Evolutionary conservation across 1,140 invertebrate genomes (phyloP).

Genomic region (Gryon sp.): DNA sequence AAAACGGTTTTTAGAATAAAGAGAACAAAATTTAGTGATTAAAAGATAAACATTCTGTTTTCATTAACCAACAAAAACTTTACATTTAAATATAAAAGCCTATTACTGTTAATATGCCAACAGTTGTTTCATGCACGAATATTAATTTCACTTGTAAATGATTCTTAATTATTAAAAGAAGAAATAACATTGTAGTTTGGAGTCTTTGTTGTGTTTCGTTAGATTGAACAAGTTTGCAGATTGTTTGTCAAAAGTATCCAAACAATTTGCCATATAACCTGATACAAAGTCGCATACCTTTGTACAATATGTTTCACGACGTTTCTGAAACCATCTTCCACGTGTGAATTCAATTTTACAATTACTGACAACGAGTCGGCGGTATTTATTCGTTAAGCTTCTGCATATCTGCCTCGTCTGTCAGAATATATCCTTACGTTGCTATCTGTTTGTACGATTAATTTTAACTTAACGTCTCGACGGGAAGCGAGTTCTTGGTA

Average conservation of each 20-base stretch:
- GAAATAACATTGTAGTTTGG: no score
- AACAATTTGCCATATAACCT: slow-evolving; percentile 32
- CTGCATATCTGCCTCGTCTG: slow-evolving; percentile 23
- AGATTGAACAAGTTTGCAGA: no score
- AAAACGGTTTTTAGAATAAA: no score
- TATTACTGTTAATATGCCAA: no score
- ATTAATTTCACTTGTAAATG: no score
- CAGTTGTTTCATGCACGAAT: no score
- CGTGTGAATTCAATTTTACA: slow-evolving; percentile 26
- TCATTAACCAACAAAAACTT: no score
- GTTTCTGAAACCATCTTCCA: neutral
- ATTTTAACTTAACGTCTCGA: slow-evolving; percentile 10
- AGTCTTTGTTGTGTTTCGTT: no score
- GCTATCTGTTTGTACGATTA: slow-evolving; percentile 40
- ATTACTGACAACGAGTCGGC: slow-evolving; percentile 28
- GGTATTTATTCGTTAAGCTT: slow-evolving; percentile 31
- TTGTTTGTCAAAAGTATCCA: slow-evolving; percentile 3
- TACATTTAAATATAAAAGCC: no score
- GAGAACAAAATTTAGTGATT: no score
- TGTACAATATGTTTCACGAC: slow-evolving; percentile 1
- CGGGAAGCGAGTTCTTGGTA: slow-evolving; percentile 23
- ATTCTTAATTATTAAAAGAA: no score
- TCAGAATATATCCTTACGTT: slow-evolving; percentile 9
- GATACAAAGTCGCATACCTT: slow-evolving; percentile 22
- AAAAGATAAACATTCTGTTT: no score